These are phyloP conservation scores for Drosophila setifemur DNA, from an alignment of 1,140 invertebrate species.

Conservation along the genomic window DNA sequence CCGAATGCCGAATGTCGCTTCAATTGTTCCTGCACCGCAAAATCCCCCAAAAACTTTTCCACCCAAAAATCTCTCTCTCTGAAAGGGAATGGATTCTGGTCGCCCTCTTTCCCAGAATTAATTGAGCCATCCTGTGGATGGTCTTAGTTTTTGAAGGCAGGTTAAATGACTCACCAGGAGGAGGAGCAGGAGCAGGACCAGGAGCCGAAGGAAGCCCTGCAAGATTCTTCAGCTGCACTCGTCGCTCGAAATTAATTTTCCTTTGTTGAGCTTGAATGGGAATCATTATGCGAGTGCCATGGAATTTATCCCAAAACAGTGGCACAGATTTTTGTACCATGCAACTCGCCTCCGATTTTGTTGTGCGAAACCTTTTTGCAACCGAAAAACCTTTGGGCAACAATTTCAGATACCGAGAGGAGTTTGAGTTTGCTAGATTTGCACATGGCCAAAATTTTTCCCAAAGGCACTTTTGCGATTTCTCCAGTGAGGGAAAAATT, in stretches of 20 bases:
- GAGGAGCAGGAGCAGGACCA: no score
- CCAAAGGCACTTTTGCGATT: constrained; percentile 7
- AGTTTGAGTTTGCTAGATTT: no score
- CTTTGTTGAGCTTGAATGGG: constrained; percentile 47
- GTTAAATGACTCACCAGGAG: no score
- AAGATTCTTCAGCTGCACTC: constrained; percentile 33
- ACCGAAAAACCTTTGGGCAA: no score
- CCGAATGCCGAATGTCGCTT: constrained; percentile 33
- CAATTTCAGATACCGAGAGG: no score
- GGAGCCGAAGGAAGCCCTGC: constrained; percentile 50
- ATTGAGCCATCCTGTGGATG: constrained; percentile 48
- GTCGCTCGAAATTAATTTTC: constrained; percentile 62
- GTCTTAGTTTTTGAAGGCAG: constrained; percentile 8
- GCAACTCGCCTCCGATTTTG: constrained; percentile 27
- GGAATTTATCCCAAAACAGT: constrained; percentile 19
- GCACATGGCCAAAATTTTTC: no score
- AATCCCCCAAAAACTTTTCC: no score
- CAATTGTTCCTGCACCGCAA: constrained; percentile 31
- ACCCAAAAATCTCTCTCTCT: no score
- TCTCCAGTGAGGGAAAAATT: constrained; percentile 6
- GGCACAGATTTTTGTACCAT: constrained; percentile 33
- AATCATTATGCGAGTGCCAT: constrained; percentile 41
- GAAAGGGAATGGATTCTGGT: no score
- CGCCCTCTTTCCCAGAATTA: no score
- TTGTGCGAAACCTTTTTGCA: constrained; percentile 30